Evolutionary conservation across 2,797 vertebrate genomes (phyloP).

Genomic region (Tenualosa ilisha): DNA sequence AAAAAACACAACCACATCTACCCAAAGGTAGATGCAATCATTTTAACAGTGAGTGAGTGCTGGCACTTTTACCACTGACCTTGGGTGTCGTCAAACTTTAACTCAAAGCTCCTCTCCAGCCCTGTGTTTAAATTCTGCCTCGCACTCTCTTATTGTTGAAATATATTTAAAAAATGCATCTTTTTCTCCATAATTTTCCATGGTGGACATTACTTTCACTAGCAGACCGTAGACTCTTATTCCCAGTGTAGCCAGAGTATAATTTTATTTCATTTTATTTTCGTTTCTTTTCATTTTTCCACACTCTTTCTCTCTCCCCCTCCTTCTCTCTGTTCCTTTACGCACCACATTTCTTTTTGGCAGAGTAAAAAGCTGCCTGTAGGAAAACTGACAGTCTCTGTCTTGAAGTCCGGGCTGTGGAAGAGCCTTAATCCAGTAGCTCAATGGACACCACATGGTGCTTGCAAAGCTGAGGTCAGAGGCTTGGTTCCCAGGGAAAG

Average conservation of each 20-base stretch:
- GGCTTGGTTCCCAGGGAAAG: background rate
- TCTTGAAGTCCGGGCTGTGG: background rate
- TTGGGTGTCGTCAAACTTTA: background rate
- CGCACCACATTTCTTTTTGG: background rate
- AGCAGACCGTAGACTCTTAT: background rate
- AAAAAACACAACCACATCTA: background rate
- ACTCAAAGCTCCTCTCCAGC: background rate
- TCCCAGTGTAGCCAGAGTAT: background rate
- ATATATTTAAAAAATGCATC: background rate
- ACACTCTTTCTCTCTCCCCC: background rate
- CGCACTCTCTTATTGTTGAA: background rate
- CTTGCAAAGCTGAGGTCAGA: background rate
- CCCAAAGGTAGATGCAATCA: background rate
- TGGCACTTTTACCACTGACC: background rate
- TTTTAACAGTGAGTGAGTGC: background rate
- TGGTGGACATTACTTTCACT: background rate
- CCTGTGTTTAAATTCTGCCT: background rate
- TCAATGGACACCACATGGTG: background rate
- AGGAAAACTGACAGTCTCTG: background rate
- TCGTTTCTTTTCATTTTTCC: background rate
- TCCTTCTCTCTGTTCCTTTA: constrained; percentile 22
- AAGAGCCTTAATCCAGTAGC: background rate
- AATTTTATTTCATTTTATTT: background rate
- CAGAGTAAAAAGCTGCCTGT: background rate
- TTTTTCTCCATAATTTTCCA: background rate